These are phyloP conservation scores for Motacilla alba DNA, from an alignment of 2,113 vertebrate species.

Conservation along the genomic window DNA sequence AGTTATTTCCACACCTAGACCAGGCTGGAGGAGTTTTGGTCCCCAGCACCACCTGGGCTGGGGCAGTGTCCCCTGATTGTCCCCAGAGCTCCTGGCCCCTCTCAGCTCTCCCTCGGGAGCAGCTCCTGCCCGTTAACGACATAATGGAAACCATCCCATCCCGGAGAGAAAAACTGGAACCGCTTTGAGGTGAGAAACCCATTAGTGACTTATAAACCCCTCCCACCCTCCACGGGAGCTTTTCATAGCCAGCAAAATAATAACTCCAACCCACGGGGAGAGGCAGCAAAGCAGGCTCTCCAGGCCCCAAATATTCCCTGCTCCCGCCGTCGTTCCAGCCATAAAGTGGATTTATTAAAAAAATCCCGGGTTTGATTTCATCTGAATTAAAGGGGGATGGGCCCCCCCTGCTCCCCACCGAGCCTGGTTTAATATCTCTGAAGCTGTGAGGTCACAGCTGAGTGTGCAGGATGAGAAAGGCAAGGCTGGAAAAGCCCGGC, in stretches of 20 bases:
- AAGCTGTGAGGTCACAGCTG: background rate
- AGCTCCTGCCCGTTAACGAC: fast-evolving
- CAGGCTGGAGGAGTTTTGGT: background rate
- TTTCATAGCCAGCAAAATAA: conserved; percentile 5
- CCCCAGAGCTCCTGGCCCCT: background rate
- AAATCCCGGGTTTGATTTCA: conserved; percentile 10
- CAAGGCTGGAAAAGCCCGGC: background rate
- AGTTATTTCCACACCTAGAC: background rate
- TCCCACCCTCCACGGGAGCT: background rate
- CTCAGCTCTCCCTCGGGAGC: background rate
- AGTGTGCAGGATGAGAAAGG: background rate
- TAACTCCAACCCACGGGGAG: background rate
- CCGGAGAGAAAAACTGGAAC: background rate
- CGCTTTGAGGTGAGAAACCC: background rate
- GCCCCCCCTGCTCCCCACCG: background rate
- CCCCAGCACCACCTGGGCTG: fast-evolving
- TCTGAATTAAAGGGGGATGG: background rate
- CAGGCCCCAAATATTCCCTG: background rate
- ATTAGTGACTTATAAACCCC: background rate
- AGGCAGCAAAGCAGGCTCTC: background rate
- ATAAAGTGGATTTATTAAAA: background rate
- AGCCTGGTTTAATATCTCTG: conserved; percentile 1
- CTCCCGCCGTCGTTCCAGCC: background rate
- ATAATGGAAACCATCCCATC: background rate
- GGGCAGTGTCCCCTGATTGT: background rate